phyloP scores from a whole-genome alignment of 2,888 invertebrate species.

The Blastobasis lacticolella region DNA sequence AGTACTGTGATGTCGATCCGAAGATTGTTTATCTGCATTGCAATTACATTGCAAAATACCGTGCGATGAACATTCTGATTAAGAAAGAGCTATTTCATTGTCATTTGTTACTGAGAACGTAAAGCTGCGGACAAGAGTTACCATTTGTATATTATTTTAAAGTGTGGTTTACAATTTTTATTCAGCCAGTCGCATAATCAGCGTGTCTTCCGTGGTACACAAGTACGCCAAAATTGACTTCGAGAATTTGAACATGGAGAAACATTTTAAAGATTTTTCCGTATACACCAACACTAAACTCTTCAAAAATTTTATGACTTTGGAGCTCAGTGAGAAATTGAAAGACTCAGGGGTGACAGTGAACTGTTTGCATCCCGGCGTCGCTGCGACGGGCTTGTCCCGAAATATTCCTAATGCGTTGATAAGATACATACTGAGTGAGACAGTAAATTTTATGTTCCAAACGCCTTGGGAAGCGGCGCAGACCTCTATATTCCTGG shows the following conservation, averaged over 20 bases:
- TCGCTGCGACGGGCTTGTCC: slow-evolving; percentile 78
- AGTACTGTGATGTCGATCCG: too few species aligned
- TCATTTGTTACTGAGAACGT: too few species aligned
- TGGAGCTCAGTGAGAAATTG: slow-evolving; percentile 73
- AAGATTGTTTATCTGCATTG: too few species aligned
- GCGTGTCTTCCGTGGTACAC: slow-evolving; percentile 77
- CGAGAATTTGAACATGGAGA: slow-evolving; percentile 64
- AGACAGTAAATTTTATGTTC: slow-evolving; percentile 22
- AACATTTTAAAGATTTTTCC: slow-evolving; percentile 64
- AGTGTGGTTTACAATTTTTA: slow-evolving; percentile 23
- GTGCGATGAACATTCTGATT: too few species aligned
- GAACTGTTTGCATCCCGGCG: slow-evolving; percentile 82
- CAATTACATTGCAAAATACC: too few species aligned
- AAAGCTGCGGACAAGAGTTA: too few species aligned
- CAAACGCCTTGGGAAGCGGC: slow-evolving; percentile 28
- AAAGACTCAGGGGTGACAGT: slow-evolving; percentile 78
- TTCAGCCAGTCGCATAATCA: slow-evolving; percentile 76
- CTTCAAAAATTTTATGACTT: slow-evolving; percentile 77
- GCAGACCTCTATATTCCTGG: slow-evolving; percentile 64
- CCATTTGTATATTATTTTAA: too few species aligned
- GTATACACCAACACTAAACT: slow-evolving; percentile 74
- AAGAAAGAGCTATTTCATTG: too few species aligned
- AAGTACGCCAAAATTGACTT: slow-evolving; percentile 58
- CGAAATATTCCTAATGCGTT: slow-evolving; percentile 71
- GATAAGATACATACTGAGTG: slow-evolving; percentile 38